Evolutionary conservation across 2,113 vertebrate species (phyloP), one percentile per base, ranked within the genome.

Genomic region (Eulemur rufifrons): DNA sequence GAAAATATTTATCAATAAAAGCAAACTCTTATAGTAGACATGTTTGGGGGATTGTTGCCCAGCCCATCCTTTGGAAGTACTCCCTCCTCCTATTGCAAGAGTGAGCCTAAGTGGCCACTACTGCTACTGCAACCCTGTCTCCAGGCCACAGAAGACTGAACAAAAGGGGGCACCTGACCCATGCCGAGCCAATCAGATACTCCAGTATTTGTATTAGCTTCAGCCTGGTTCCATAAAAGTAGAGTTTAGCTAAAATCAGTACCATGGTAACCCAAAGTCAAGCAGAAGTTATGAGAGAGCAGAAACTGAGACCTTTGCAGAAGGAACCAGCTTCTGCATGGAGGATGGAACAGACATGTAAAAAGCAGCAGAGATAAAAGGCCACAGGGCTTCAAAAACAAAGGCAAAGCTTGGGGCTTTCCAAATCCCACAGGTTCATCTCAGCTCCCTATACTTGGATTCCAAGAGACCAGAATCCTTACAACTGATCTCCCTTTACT

Each of bases 371-470:
- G 23, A 87, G 45, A 93, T 45, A 80, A 80, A 92, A 76, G 13
- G 23, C 42, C 25, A 94, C 7, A 59, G 47, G 25, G 25, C 32
- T 78, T 45, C 27, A 47, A 15, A 32, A 59, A 92, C 45, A 80
- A 89, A 94, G 63, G 56, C 61, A 83, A 96, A 91, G 69, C 59
- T 56, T 63, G 29, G 42, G 56, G 64, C 77, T 96, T 96, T 88
- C 69, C 83, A 96, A 84, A 64, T 85, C 39, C 89, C 76, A 25
- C 0, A 29, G 47, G 47, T 83, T 96, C 66, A 64, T 74, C 61
- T 56, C 47, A 32, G 29, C 37, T 95, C 93, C 96, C 82, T 63
- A 32, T 29, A 84, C 77, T 18, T 74, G 47, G 39, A 63, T 66
- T 84, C 54, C 89, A 91, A 88, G 13, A 89, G 34, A 90, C 68